Conservation (phyloP, 2,888 invertebrate species). For the Ichneumoninae sp. region DNA sequence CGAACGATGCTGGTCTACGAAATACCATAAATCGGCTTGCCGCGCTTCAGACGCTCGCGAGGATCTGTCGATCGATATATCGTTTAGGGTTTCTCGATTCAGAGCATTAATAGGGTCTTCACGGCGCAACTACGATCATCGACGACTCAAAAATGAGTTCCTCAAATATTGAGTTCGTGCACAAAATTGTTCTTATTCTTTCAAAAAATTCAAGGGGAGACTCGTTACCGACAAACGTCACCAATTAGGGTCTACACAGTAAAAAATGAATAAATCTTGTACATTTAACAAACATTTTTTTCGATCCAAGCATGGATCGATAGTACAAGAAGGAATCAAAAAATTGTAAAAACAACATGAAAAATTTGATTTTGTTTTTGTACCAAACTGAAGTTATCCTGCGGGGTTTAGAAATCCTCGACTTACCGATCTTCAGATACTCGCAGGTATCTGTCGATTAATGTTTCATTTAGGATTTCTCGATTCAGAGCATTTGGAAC, state of each 20-base stretch:
- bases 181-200: neutral
- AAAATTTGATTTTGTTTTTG: no score
- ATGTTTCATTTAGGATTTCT: no score
- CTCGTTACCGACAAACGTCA: no score
- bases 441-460: no score
- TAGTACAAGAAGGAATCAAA: no score
- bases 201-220: neutral
- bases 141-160: neutral
- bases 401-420: no score
- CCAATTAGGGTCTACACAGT: no score
- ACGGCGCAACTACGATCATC: neutral
- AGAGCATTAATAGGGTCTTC: slow-evolving; percentile 8
- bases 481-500: no score
- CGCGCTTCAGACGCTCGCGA: slow-evolving; percentile 7
- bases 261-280: neutral
- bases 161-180: neutral
- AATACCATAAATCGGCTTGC: slow-evolving; percentile 35
- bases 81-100: slow-evolving; percentile 26
- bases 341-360: no score
- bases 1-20: slow-evolving; percentile 20
- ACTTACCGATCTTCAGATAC: no score
- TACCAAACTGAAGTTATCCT: no score
- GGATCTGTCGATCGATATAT: slow-evolving; percentile 54
- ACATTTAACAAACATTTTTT: neutral
- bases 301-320: no score